Conservation (phyloP, 2,113 vertebrate genomes). For the Jacana jacana region DNA sequence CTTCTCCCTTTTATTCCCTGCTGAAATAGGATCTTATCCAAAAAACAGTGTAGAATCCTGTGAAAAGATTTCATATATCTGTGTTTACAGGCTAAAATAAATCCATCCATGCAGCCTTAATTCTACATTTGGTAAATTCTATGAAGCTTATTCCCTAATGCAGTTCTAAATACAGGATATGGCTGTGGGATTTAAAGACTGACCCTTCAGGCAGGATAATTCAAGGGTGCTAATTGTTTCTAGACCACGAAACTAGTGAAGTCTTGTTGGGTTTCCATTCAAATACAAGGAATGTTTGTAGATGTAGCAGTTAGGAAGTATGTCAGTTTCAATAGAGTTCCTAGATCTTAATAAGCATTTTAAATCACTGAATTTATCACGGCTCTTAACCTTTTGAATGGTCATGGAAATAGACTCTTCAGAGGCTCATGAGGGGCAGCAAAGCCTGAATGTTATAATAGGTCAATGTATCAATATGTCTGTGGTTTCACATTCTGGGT, state of each 20-base stretch:
- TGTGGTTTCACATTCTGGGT: not conserved
- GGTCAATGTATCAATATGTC: not conserved
- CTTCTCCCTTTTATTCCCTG: not conserved
- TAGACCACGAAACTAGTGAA: not conserved
- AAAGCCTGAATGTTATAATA: slow-evolving; percentile 29
- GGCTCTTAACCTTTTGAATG: slow-evolving; percentile 1
- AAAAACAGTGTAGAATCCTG: not conserved
- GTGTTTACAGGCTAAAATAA: not conserved
- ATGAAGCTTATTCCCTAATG: not conserved
- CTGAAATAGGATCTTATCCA: not conserved
- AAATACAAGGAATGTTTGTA: not conserved
- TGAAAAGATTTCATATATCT: not conserved
- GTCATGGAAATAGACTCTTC: not conserved
- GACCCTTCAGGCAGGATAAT: not conserved
- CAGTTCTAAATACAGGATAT: not conserved
- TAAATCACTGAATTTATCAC: not conserved
- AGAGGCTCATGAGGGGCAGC: not conserved
- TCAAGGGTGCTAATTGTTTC: not conserved
- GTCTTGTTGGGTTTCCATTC: not conserved
- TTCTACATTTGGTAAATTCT: not conserved
- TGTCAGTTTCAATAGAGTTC: not conserved
- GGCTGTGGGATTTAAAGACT: not conserved
- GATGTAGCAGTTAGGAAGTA: not conserved
- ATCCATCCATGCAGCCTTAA: not conserved
- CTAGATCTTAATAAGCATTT: not conserved